A percentile compares a stretch with the other conserved stretches of the same genome.
Conservation (phyloP, 2,888 invertebrate species). For the Bedellia somnulentella region DNA sequence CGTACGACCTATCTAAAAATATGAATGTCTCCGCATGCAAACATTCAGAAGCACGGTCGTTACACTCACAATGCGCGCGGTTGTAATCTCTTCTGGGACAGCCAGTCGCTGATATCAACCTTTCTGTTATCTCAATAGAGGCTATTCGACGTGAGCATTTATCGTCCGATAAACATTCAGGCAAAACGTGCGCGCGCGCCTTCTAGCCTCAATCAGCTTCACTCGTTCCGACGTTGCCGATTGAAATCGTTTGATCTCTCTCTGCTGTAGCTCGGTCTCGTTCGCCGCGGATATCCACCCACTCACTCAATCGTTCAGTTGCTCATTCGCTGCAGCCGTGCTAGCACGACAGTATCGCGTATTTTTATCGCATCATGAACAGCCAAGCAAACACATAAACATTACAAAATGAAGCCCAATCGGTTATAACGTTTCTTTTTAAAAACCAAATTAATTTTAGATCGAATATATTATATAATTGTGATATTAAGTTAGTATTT, state of each 20-base stretch:
- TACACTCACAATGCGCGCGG: constrained; percentile 14
- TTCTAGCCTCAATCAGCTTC: constrained; percentile 47
- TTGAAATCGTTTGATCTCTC: constrained; percentile 5
- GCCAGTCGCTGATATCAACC: constrained; percentile 34
- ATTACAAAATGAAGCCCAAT: constrained; percentile 58
- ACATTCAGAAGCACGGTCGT: constrained; percentile 20
- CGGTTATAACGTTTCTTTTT: constrained; percentile 54
- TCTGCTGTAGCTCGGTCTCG: constrained; percentile 4
- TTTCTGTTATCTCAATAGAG: constrained; percentile 47
- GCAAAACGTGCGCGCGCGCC: constrained; percentile 58
- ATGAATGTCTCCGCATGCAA: constrained; percentile 31
- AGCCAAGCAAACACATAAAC: constrained; percentile 56
- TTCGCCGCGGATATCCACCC: background rate
- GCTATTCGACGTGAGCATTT: constrained; percentile 26
- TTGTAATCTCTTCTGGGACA: constrained; percentile 17
- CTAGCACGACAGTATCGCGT: constrained; percentile 33
- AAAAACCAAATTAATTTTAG: constrained; percentile 48
- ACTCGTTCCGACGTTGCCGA: constrained; percentile 21
- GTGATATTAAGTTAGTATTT: constrained; percentile 53
- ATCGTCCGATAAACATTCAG: constrained; percentile 53
- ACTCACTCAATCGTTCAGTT: constrained; percentile 33
- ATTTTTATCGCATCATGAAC: constrained; percentile 44
- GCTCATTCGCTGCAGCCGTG: constrained; percentile 45
- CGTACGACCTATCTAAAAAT: constrained; percentile 39
- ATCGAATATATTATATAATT: constrained; percentile 51